Conservation (phyloP, 2,113 vertebrate genomes). For the Alces alces region DNA sequence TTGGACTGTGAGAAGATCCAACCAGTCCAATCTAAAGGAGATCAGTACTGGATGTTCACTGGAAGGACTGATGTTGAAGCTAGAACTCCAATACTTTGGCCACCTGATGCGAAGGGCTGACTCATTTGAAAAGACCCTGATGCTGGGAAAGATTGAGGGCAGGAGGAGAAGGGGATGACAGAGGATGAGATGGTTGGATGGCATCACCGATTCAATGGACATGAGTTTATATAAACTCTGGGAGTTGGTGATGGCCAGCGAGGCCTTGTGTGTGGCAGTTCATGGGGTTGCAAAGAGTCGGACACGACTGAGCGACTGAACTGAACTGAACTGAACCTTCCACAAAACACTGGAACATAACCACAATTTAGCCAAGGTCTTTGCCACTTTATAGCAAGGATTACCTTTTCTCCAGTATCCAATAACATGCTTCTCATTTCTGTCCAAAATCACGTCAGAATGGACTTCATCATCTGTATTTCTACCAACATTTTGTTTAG, state of each 20-base stretch:
- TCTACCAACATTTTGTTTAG: not conserved
- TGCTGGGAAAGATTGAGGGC: not conserved
- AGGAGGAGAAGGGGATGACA: not conserved
- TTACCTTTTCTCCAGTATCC: not conserved
- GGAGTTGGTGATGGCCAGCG: not conserved
- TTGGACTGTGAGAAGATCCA: too few species aligned
- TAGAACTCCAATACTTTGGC: not conserved
- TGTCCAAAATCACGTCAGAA: not conserved
- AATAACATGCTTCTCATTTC: not conserved
- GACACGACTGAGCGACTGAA: accelerated
- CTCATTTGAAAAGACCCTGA: not conserved
- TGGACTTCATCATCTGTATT: not conserved
- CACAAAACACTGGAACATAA: not conserved
- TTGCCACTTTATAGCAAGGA: not conserved
- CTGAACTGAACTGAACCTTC: not conserved
- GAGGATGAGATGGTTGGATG: not conserved
- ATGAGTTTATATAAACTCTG: not conserved
- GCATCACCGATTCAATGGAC: not conserved
- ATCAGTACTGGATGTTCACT: too few species aligned
- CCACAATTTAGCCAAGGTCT: not conserved
- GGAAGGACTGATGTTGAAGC: not conserved
- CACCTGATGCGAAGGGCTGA: accelerated
- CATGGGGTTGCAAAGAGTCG: accelerated
- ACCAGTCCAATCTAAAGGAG: too few species aligned
- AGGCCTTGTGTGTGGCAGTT: accelerated